Evolutionary conservation across 2,113 vertebrate genomes (phyloP).

Genomic region (Rhabdomys dilectus): DNA sequence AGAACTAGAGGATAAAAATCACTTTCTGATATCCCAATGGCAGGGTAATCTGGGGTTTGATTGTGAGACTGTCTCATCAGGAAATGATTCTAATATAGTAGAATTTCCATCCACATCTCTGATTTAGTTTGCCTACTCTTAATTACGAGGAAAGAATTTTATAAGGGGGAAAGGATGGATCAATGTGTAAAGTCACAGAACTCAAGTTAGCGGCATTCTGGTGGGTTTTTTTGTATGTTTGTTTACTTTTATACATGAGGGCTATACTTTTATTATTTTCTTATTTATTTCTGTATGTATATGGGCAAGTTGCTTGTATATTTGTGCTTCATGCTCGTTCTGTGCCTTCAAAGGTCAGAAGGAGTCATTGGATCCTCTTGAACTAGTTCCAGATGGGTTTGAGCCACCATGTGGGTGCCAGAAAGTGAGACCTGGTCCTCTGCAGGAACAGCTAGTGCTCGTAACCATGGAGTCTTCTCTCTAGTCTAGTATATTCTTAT

Average conservation of each 20-base stretch:
- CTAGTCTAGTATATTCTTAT: not conserved
- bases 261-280: not conserved
- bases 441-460: not conserved
- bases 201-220: not conserved
- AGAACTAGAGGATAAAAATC: not conserved
- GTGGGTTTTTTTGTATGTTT: not conserved
- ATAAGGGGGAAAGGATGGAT: not conserved
- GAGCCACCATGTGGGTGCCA: not conserved
- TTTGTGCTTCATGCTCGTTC: not conserved
- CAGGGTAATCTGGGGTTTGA: not conserved
- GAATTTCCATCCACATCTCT: not conserved
- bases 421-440: not conserved
- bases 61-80: not conserved
- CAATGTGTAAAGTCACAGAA: slow-evolving; percentile 18
- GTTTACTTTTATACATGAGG: not conserved
- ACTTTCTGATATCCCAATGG: not conserved
- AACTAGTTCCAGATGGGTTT: not conserved
- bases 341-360: not conserved
- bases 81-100: not conserved
- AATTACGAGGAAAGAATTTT: not conserved
- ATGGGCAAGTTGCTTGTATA: no score
- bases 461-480: not conserved
- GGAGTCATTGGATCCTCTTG: not conserved
- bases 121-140: not conserved
- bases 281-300: not conserved